A percentile compares a stretch with the other conserved stretches of the same genome.
phyloP scores from a whole-genome alignment of 2,888 invertebrate species.

The Lithophane socia region DNA sequence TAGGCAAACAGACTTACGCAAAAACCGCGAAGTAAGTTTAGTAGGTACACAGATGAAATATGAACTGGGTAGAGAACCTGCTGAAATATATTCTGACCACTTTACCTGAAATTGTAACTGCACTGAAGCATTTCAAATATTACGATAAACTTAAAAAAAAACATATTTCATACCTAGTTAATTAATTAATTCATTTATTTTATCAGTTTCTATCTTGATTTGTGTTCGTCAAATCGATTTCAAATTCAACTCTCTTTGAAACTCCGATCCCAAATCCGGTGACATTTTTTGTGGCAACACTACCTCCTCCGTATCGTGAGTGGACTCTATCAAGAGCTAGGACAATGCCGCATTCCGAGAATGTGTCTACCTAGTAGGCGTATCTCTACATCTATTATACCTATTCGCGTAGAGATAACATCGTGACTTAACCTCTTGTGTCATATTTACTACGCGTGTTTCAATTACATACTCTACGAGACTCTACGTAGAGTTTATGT shows the following conservation, averaged over 20 bases:
- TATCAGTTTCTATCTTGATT: not conserved
- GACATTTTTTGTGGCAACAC: slow-evolving; percentile 50
- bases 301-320: slow-evolving; percentile 67
- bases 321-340: slow-evolving; percentile 68
- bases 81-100: not conserved
- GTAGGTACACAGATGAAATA: too few relatives aligned
- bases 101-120: not conserved
- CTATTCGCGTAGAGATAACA: slow-evolving; percentile 63
- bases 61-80: not conserved
- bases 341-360: slow-evolving; percentile 65
- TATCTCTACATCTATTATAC: slow-evolving; percentile 66
- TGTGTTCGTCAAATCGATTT: not conserved
- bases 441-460: slow-evolving; percentile 61
- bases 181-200: not conserved
- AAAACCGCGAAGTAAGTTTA: too few relatives aligned
- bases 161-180: not conserved
- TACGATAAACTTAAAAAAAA: not conserved
- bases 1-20: too few relatives aligned
- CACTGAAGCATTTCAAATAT: not conserved
- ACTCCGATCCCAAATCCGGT: slow-evolving; percentile 1
- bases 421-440: slow-evolving; percentile 64
- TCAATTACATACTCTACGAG: slow-evolving; percentile 54
- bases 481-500: slow-evolving; percentile 27
- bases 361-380: slow-evolving; percentile 65
- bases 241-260: not conserved